Evolutionary conservation across 2,888 invertebrate genomes (phyloP), one percentile per base, ranked within the genome.

Genomic region (Metalampra italica): DNA sequence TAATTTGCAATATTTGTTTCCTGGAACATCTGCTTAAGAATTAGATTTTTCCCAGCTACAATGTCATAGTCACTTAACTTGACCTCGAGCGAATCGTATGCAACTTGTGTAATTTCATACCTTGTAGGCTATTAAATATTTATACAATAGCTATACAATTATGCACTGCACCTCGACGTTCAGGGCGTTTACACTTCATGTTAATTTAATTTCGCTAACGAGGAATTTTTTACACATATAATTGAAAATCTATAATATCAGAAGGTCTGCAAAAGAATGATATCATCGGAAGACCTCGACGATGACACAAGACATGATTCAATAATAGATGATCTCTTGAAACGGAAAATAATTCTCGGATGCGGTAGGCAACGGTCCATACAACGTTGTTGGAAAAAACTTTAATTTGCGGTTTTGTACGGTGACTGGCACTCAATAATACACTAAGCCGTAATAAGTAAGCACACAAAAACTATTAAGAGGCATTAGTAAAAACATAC

Each of bases 271-370:
- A 56, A 71, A 70, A 71, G 67, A 67, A 77, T 83, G 83, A 84
- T 74, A 78, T 84, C 82, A 83, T 71, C 67, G 41, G 47, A 59
- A 77, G 77, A 72, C 78, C 80, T 80, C 76, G 76, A 60, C 57
- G 71, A 80, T 78, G 78, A 82, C 76, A 78, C 77, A 75, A 78
- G 66, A 63, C 66, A 64, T 79, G 77, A 78, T 76, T 82, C 72
- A 78, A 80, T 61, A 66, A 64, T 60, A 63, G 52, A 57, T 56
- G 49, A 50, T 59, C 54, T 57, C 53, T 44, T 32, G 32, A 53
- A 52, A 51, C 47, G 45, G 54, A 45, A 60, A 63, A 64, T 56
- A 46, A 54, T 59, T 59, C 50, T 52, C 53, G 52, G 47, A 56
- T 51, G 51, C 38, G 50, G 46, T 50, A 49, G 49, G 52, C 50